A percentile compares a stretch with the other conserved stretches of the same genome.
These are phyloP conservation scores for Melanaphis sacchari DNA, from an alignment of 1,140 invertebrate species.

Conservation along the genomic window DNA sequence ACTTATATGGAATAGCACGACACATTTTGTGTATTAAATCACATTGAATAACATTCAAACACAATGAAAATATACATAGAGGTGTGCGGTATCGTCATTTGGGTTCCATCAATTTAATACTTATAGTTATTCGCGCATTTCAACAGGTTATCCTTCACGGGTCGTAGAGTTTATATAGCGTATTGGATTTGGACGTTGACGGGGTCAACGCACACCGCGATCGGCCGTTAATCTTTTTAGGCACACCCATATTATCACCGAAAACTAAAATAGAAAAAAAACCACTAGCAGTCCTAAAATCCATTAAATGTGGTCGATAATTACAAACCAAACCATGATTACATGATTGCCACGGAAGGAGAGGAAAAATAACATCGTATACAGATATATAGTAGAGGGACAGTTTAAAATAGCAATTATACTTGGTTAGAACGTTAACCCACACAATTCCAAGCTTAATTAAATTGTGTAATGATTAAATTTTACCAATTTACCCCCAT, in stretches of 20 bases:
- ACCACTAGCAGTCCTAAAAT: slow-evolving; percentile 34
- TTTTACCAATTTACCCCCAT: slow-evolving; percentile 13
- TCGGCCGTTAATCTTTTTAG: slow-evolving; percentile 57
- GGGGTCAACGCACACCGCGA: slow-evolving; percentile 38
- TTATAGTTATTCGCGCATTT: neutral
- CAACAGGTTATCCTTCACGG: slow-evolving; percentile 54
- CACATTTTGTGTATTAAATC: neutral
- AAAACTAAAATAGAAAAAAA: slow-evolving; percentile 40
- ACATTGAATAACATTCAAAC: neutral
- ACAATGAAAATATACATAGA: slow-evolving; percentile 11
- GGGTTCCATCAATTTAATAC: slow-evolving; percentile 12
- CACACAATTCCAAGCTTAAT: slow-evolving; percentile 10
- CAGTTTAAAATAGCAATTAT: slow-evolving; percentile 35
- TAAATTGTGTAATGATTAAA: slow-evolving; percentile 35
- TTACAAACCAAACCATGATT: slow-evolving; percentile 42
- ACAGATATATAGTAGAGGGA: neutral
- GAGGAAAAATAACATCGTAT: neutral
- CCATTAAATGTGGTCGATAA: slow-evolving; percentile 39
- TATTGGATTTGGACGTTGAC: slow-evolving; percentile 31
- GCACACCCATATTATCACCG: slow-evolving; percentile 53
- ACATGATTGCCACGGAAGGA: neutral
- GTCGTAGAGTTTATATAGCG: slow-evolving; percentile 26
- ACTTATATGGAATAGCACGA: neutral
- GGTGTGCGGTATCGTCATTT: neutral
- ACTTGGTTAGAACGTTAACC: slow-evolving; percentile 36